Conservation (phyloP, 2,113 vertebrate genomes). For the Globicephala melas region DNA sequence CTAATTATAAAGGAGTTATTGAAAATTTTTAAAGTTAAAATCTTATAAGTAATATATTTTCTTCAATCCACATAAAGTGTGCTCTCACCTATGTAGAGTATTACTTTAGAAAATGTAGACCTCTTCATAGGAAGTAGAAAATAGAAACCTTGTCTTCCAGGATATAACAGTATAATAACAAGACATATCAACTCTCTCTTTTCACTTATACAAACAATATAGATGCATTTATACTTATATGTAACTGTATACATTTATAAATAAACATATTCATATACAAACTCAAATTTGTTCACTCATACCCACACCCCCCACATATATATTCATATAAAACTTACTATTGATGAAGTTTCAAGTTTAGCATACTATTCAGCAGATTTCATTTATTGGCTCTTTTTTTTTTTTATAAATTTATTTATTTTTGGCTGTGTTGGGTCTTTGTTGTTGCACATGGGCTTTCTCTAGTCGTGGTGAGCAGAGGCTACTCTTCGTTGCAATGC, state of each 20-base stretch:
- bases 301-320: not conserved
- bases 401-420: too few species aligned
- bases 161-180: not conserved
- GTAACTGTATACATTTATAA: not conserved
- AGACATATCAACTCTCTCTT: not conserved
- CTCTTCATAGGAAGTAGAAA: not conserved
- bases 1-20: conserved; percentile 1
- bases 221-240: not conserved
- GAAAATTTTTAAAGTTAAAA: not conserved
- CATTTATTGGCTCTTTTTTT: not conserved
- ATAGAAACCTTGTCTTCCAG: not conserved
- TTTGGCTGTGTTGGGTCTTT: too few species aligned
- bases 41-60: not conserved
- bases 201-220: not conserved
- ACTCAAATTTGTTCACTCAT: not conserved
- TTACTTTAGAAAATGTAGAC: not conserved
- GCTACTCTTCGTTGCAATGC: too few species aligned
- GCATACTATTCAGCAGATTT: not conserved
- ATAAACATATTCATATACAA: not conserved
- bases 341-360: not conserved
- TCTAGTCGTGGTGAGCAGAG: too few species aligned
- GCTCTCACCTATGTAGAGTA: not conserved
- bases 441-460: too few species aligned
- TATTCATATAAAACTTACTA: not conserved
- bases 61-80: not conserved